Conservation (phyloP, 1,140 invertebrate genomes). For the Daktulosphaira vitifoliae region DNA sequence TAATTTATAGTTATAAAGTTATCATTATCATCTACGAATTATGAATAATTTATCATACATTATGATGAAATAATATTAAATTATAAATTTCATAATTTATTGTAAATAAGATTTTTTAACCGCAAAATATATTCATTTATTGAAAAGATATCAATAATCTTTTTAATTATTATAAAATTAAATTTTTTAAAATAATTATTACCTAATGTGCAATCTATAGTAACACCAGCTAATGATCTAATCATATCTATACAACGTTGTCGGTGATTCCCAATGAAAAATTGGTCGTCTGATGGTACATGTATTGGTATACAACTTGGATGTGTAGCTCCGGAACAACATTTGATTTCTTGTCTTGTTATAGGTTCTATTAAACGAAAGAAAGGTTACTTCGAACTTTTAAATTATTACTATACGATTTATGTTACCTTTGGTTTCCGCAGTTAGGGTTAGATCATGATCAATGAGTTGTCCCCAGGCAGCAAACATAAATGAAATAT, state of each 20-base stretch:
- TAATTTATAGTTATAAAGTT: no score
- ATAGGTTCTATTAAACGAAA: conserved; percentile 40
- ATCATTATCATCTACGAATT: no score
- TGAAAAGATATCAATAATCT: no score
- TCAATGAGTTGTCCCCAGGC: conserved; percentile 51
- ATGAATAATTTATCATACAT: no score
- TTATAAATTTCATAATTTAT: no score
- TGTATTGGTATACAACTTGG: conserved; percentile 64
- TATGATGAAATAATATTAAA: no score
- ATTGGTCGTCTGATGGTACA: conserved; percentile 61
- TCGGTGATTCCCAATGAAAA: conserved; percentile 49
- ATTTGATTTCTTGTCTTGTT: conserved; percentile 44
- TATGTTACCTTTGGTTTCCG: conserved; percentile 47
- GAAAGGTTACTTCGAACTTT: background rate
- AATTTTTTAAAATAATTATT: conserved; percentile 34
- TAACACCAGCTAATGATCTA: conserved; percentile 46
- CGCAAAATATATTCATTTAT: no score
- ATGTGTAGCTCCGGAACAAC: conserved; percentile 43
- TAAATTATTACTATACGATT: background rate
- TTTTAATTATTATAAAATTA: no score
- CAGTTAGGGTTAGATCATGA: conserved; percentile 50
- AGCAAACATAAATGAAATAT: conserved; percentile 47
- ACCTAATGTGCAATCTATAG: conserved; percentile 48
- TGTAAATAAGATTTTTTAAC: no score
- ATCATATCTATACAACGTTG: conserved; percentile 49